Conservation (phyloP, 2,113 vertebrate species). For the Henicopernis longicauda region DNA sequence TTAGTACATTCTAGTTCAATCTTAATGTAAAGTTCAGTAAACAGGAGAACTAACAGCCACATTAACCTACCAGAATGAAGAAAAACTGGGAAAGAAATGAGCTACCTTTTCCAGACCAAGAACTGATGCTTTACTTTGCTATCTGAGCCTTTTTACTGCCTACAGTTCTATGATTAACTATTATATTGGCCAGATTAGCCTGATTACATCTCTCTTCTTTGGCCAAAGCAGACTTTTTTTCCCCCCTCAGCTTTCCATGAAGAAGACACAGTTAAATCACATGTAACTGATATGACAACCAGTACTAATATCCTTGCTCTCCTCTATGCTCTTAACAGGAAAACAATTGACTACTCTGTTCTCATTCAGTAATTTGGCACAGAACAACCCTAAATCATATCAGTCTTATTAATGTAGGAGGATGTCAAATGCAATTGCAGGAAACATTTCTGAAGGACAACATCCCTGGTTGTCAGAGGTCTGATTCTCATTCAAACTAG, state of each 20-base stretch:
- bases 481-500: background rate
- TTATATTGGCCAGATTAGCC: background rate
- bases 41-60: background rate
- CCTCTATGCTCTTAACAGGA: background rate
- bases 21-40: background rate
- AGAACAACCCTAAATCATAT: background rate
- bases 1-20: background rate
- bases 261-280: background rate
- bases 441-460: background rate
- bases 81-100: background rate
- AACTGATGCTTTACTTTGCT: background rate
- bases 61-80: background rate
- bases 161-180: background rate
- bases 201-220: background rate
- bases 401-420: background rate
- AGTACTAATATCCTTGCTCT: background rate
- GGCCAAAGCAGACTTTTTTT: background rate
- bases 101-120: background rate
- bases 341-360: background rate
- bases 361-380: background rate
- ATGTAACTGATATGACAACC: background rate
- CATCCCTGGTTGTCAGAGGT: background rate
- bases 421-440: slow-evolving; percentile 3
- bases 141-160: background rate
- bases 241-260: background rate